Base-by-base conservation (phyloP, 2,797 vertebrate species). In the Anguilla pacifica region DNA sequence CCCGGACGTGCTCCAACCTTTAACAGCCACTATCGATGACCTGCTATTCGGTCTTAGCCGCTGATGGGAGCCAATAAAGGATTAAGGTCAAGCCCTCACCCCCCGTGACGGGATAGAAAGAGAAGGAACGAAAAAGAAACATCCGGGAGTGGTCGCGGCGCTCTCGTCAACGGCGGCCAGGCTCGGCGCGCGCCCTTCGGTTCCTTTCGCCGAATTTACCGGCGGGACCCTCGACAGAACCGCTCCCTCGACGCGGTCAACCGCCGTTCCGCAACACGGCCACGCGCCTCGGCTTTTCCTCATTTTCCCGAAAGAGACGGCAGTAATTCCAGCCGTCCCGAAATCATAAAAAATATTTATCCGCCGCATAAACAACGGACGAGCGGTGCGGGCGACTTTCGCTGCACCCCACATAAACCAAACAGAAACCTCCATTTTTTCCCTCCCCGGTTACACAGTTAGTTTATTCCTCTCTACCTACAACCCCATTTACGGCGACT, bases 1-100 rank as follows among this genome's bases (percentile, higher is more conserved):
- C 89, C 85, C 43, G 85, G 89, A 88, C 86, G 64, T 61, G 59
- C 88, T 90, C 88, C 89, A 88, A 86, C 86, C 57, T 64, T 55
- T 77, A 74, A 89, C 82, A 85, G 87, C 89, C 88, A 83, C 90
- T 92, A 93, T 93, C 90, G 92, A 93, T 92, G 91, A 90, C 89
- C 89, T 82, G 49, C 90, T 89, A 86, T 83, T 91, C 88, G 70
- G 83, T 86, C 84, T 89, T 88, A 67, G 90, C 86, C 86, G 87
- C 86, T 28, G 86, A 85, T 87, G 86, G 89, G 88, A 90, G 84
- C 85, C 87, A 70, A 35, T 89, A 89, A 93, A 87, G 88, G 91
- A 91, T 90, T 90, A 91, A 91, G 91, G 91, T 90, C 91, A 91
- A 88, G 88, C 82, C 83, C 83, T 91, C 90, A 90, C 89, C 91